Evolutionary conservation across 2,797 vertebrate species (phyloP), one percentile per base, ranked within the genome.

Genomic region (Centroberyx gerrardi): DNA sequence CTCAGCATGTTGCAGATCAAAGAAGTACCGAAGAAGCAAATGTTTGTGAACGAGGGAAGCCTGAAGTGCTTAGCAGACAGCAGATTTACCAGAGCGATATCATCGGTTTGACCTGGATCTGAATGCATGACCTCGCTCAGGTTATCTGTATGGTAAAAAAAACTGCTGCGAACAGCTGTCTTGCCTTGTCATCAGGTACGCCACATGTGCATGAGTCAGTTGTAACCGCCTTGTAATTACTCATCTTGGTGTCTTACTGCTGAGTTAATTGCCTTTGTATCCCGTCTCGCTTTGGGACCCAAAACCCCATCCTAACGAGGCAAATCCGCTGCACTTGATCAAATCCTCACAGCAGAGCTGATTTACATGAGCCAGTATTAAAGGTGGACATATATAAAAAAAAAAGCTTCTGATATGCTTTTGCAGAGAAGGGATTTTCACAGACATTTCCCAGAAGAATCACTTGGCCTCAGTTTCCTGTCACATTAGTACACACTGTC

Each of bases 1-100:
- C 68, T 63, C 48, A 66, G 38, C 18, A 58, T 36, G 49, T 44
- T 61, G n/a, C 55, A 69, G 38, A 54, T 74, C 51, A 83, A 61
- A 82, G 72, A 62, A 0, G 2, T 15, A 40, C 33, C 51, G 44
- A 17, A 46, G 3, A 4, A 46, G 51, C 44, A 9, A 68, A 71
- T 53, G 48, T 76, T 65, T 74, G 74, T 51, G 55, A 36, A 33
- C 0, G 15, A n/a, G 38, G 38, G 73, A 67, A 61, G 44, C 15
- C 5, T 10, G 5, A 58, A 62, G 54, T 46, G 76, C 61, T 56
- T 18, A 44, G 36, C 49, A 72, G 62, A 53, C 61, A 59, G 68
- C 1, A 0, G 14, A 28, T 18, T 63, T 29, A 1, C 12, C 29
- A 10, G 58, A 83, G 48, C 42, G 58, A 74, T 8, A 3, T 18